Evolutionary conservation across 2,113 vertebrate species (phyloP).

Genomic region (Neoarius graeffei): DNA sequence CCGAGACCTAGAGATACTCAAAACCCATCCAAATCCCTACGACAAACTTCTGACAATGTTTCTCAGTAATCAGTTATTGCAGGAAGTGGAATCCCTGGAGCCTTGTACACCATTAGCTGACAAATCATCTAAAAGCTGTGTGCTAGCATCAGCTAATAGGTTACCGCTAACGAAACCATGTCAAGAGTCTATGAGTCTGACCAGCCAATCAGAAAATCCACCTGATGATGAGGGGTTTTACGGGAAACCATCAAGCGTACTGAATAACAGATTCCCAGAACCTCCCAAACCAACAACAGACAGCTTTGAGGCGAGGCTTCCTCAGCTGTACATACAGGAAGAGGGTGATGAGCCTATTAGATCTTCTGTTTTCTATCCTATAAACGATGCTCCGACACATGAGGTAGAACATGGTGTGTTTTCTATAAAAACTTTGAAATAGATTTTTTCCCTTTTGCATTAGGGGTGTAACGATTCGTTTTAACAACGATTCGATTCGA

Average conservation of each 20-base stretch:
- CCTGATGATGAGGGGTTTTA: background rate
- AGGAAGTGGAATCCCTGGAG: conserved; percentile 65
- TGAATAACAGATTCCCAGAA: conserved; percentile 4
- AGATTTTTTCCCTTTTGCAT: background rate
- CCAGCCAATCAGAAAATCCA: conserved; percentile 14
- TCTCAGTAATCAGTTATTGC: conserved; percentile 40
- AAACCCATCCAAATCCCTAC: conserved; percentile 60
- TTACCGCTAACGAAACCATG: conserved; percentile 41
- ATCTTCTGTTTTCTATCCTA: conserved; percentile 38
- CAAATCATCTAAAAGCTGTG: conserved; percentile 59
- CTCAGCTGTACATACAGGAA: conserved; percentile 85
- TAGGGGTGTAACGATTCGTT: too few species aligned
- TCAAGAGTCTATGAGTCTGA: background rate
- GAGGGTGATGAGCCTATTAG: conserved; percentile 63
- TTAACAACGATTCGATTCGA: too few species aligned
- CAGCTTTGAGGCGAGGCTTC: conserved; percentile 58
- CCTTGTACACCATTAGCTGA: conserved; percentile 54
- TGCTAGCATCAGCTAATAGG: conserved; percentile 54
- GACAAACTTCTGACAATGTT: conserved; percentile 62
- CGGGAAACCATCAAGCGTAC: conserved; percentile 16
- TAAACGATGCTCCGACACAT: conserved; percentile 54
- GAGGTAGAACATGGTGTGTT: conserved; percentile 80
- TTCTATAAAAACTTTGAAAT: background rate
- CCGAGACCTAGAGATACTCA: conserved; percentile 16
- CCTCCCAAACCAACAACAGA: conserved; percentile 25